Percentiles rank a stretch among this genome's conserved stretches.
Evolutionary conservation across 1,140 invertebrate species (phyloP).

Genomic region (Helicoverpa armigera): DNA sequence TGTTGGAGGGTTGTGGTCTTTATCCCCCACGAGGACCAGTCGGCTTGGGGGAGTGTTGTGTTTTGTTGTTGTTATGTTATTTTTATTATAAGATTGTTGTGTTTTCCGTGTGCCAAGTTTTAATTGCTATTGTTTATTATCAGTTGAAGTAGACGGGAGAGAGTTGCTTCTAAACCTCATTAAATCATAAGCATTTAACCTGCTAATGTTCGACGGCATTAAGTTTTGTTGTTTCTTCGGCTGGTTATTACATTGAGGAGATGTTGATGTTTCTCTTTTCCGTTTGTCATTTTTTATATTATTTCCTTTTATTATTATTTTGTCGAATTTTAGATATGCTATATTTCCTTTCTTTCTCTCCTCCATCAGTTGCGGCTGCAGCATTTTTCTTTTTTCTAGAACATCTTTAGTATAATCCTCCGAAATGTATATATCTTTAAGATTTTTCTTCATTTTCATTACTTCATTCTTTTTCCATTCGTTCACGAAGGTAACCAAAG

Average conservation of each 20-base stretch:
- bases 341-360: constrained; percentile 51
- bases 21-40: too few species aligned
- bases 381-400: constrained; percentile 46
- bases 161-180: too few species aligned
- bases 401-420: constrained; percentile 52
- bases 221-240: neutral
- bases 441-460: constrained; percentile 40
- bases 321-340: constrained; percentile 41
- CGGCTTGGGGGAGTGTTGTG: too few species aligned
- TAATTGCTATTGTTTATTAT: too few species aligned
- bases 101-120: too few species aligned
- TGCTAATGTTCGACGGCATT: too few species aligned
- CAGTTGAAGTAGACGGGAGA: too few species aligned
- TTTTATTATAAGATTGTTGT: too few species aligned
- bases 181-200: too few species aligned
- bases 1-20: too few species aligned
- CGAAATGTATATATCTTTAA: constrained; percentile 27
- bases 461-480: constrained; percentile 42
- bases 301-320: constrained; percentile 2
- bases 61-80: too few species aligned
- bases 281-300: neutral
- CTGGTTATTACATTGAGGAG: neutral
- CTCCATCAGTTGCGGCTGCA: constrained; percentile 32
- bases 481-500: constrained; percentile 17
- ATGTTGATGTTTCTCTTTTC: constrained; percentile 14